phyloP scores from a whole-genome alignment of 2,888 invertebrate genomes.

The Philonicus albiceps region DNA sequence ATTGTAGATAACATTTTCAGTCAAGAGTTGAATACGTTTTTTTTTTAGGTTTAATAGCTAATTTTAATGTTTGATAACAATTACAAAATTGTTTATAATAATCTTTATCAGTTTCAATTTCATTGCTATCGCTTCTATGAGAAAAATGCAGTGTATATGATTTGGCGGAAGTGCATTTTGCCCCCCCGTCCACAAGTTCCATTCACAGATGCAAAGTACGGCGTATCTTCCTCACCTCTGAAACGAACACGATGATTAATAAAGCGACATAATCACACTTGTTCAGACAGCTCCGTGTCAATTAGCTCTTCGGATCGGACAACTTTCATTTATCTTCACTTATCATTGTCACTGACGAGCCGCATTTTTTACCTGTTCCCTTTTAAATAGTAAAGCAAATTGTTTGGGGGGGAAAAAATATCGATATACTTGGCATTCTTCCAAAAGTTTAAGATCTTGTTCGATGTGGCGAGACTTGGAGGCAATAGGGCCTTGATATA shows the following conservation, averaged over 20 bases:
- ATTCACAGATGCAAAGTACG: not conserved
- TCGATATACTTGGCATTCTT: not conserved
- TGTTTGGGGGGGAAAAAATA: not conserved
- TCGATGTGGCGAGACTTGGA: not conserved
- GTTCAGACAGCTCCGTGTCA: not conserved
- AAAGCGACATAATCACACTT: not conserved
- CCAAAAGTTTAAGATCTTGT: not conserved
- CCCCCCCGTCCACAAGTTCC: not conserved
- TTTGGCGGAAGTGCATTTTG: not conserved
- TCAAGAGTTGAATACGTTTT: too few relatives aligned
- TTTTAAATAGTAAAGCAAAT: not conserved
- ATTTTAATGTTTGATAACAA: not conserved
- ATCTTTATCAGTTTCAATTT: not conserved
- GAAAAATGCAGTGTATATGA: not conserved
- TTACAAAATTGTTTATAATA: not conserved
- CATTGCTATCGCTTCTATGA: not conserved
- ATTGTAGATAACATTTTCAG: too few relatives aligned
- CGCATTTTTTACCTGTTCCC: not conserved
- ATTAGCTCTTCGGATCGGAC: not conserved
- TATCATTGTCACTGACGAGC: not conserved
- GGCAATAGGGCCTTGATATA: not conserved
- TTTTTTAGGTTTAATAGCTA: too few relatives aligned
- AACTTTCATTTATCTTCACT: not conserved
- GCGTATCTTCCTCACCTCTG: not conserved
- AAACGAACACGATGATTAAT: not conserved